Evolutionary conservation across 1,140 invertebrate species (phyloP).

Genomic region (Oncopodura yosiiana): DNA sequence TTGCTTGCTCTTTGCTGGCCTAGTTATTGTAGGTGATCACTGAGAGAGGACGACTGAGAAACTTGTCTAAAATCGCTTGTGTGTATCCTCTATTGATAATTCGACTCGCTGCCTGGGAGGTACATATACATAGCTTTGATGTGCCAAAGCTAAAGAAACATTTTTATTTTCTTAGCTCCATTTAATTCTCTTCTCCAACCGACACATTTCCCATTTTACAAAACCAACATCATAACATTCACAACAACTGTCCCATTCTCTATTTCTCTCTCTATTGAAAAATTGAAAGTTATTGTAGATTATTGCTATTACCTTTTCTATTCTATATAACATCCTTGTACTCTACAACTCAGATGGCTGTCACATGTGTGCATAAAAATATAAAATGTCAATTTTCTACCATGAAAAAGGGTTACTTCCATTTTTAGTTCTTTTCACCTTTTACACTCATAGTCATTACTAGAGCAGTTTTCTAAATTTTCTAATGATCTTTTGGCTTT

Average conservation of each 20-base stretch:
- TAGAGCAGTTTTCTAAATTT: too few relatives aligned
- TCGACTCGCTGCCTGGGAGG: slow-evolving; percentile 27
- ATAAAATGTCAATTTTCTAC: too few relatives aligned
- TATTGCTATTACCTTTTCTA: not conserved
- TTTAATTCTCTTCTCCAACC: not conserved
- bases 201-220: not conserved
- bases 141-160: not conserved
- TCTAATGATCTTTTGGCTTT: too few relatives aligned
- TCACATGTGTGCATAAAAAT: too few relatives aligned
- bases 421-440: too few relatives aligned
- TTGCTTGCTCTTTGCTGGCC: not conserved
- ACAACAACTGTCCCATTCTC: not conserved
- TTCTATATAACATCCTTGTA: not conserved
- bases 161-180: slow-evolving; percentile 18
- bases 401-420: too few relatives aligned
- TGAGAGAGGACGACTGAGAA: not conserved
- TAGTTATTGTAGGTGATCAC: not conserved
- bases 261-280: not conserved
- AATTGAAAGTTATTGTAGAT: not conserved
- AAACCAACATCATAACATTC: too few relatives aligned
- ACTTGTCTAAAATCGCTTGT: not conserved
- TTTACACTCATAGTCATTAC: too few relatives aligned
- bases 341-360: too few relatives aligned
- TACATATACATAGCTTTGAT: not conserved
- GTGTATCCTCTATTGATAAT: not conserved